Evolutionary conservation across 2,888 invertebrate genomes (phyloP), one percentile per base, ranked within the genome.

Genomic region (Andrena flavipes): DNA sequence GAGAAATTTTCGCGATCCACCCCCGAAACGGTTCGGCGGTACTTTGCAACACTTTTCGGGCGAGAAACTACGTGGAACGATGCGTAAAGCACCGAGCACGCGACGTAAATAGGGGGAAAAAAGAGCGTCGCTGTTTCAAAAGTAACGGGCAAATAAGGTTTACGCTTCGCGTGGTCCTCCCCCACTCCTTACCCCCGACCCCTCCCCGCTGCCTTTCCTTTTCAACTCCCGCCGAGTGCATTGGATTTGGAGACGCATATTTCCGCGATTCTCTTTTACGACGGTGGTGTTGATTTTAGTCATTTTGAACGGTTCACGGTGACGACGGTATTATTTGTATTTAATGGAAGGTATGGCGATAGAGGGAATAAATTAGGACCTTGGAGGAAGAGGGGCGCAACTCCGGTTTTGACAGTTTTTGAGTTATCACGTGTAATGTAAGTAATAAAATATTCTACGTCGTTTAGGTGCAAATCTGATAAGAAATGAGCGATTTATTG

Each of bases 71-170:
- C 33, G 29, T 7, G 23, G 67, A 16, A 26, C 60, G 60, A 42
- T 35, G 59, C 73, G 67, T 59, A 23, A 72, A 63, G 30, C 65
- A 16, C 56, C 29, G 23, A 23, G 10, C 33, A 33, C 4, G 20
- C 51, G 42, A 48, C 56, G 29, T 65, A 65, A 65, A 74, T 59
- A 74, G 54, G 56, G 42, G 35, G 42, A 73, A 29, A 42, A 23
- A 42, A n/a, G 10, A 42, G 42, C 5, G 10, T 23, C 20, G 42
- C 42, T 42, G 42, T 64, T 64, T 20, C n/a, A 16, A 26, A 33
- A 54, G 51, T 33, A 68, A 68, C 67, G 51, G 67, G 51, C 30
- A 59, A 69, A 29, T 59, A 69, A 69, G 56, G 69, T 69, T 59
- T 59, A 56, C 56, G 54, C 54, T 33, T 33, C 30, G 51, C 20